Base-by-base conservation (phyloP, 2,888 invertebrate genomes). In the Myopa tessellatipennis region DNA sequence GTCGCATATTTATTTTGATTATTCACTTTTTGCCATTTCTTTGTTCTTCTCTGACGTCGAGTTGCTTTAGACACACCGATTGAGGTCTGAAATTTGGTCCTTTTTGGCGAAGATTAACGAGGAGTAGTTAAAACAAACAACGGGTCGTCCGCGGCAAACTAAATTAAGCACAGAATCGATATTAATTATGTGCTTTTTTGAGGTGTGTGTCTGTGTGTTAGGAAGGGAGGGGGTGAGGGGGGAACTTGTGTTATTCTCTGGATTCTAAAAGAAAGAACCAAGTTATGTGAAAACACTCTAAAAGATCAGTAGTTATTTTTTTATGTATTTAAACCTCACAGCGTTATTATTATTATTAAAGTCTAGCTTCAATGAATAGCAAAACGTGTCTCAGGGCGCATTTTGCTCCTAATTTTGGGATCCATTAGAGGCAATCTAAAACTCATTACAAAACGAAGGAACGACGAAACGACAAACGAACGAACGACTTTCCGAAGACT, bases 1-100 rank as follows among this genome's bases (percentile, higher is more conserved):
- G 82, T 81, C 79, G 79, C 82, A 77, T 80, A 82, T 82, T 82
- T 81, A 81, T 82, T 82, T 82, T 81, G 80, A 81, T 82, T 82
- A 82, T 52, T 55, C 63, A 50, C 50, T 12, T 65, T 63, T 50
- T 36, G 63, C 50, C 73, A 16, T 58, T 61, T 45, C 36, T 73
- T 73, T 61, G 73, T 61, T 60, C 34, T 34, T 55, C 58, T 38
- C 55, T 16, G n/a, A 6, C 10, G 45, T 45, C 45, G 45, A 1
- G 45, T 45, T 45, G 45, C 2, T 45, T 45, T 45, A 10, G 45
- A 45, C 45, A 8, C 10, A 8, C 45, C 45, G 45, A 2, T 45
- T n/a, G 69, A 50, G 18, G 26, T n/a, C 26, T 40, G 70, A 14
- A 12, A n/a, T 67, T 67, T 12, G 34, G 5, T 36, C 34, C 38